Conservation (phyloP, 35 echinoderm and acorn worm genomes). For the Ptychodera flava region DNA sequence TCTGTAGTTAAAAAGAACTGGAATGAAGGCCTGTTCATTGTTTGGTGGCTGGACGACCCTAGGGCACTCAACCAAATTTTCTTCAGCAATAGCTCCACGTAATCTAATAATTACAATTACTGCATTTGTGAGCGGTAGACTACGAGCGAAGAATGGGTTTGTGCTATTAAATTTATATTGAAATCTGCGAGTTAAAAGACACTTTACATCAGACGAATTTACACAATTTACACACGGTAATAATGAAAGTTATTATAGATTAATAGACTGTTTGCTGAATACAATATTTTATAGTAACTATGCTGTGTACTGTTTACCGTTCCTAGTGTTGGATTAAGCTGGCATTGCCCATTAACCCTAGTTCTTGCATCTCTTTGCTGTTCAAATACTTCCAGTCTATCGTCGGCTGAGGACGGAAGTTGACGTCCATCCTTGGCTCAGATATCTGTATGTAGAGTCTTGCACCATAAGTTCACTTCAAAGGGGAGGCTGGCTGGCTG, state of each 20-base stretch:
- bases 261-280: neutral
- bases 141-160: neutral
- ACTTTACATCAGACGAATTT: neutral
- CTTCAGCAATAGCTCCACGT: neutral
- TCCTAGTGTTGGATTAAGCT: neutral
- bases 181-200: neutral
- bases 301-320: neutral
- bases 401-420: too few species aligned
- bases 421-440: too few species aligned
- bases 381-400: too few species aligned
- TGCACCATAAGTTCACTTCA: too few species aligned
- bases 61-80: neutral
- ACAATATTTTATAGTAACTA: neutral
- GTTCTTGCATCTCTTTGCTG: too few species aligned
- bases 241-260: neutral
- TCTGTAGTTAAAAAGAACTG: neutral
- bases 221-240: neutral
- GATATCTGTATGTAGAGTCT: too few species aligned
- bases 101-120: slow-evolving; percentile 2
- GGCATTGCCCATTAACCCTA: neutral
- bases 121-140: neutral
- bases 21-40: neutral
- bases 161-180: slow-evolving; percentile 2
- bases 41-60: neutral
- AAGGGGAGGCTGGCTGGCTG: too few species aligned